Percentiles rank a stretch among this genome's conserved stretches.
phyloP scores from a whole-genome alignment of 2,888 invertebrate genomes.

The Pristionchus japonicus region DNA sequence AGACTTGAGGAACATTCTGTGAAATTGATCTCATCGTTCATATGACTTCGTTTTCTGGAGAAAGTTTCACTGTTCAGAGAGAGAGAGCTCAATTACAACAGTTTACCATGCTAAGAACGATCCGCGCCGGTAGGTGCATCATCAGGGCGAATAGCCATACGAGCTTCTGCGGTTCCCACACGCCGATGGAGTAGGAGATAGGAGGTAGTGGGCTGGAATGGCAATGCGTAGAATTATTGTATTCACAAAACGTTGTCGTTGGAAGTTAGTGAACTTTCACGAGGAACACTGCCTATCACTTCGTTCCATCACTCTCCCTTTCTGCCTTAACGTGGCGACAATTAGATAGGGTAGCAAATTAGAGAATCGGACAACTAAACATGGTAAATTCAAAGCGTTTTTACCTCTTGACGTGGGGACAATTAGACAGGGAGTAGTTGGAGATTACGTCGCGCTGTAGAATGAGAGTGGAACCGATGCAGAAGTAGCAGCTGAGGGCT shows the following conservation, averaged over 20 bases:
- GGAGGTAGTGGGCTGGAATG: slow-evolving; percentile 61
- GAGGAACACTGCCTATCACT: background rate
- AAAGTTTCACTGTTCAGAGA: too few relatives aligned
- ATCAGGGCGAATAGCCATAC: slow-evolving; percentile 60
- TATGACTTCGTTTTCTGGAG: background rate
- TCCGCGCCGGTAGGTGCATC: slow-evolving; percentile 58
- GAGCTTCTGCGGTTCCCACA: slow-evolving; percentile 64
- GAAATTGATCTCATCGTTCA: too few relatives aligned
- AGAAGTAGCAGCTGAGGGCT: slow-evolving; percentile 62
- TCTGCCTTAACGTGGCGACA: background rate
- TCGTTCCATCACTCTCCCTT: background rate
- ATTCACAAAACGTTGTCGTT: too few relatives aligned
- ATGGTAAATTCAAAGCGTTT: too few relatives aligned
- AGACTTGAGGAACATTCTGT: background rate
- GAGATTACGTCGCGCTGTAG: slow-evolving; percentile 51
- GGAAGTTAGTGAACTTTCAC: too few relatives aligned
- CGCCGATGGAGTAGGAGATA: slow-evolving; percentile 62
- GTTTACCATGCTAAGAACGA: slow-evolving; percentile 50
- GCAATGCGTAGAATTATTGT: too few relatives aligned
- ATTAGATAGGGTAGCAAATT: too few relatives aligned
- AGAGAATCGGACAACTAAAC: too few relatives aligned
- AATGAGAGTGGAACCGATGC: slow-evolving; percentile 62
- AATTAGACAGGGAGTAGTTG: slow-evolving; percentile 12
- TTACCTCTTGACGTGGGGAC: background rate
- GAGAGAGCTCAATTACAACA: too few relatives aligned